phyloP scores from a whole-genome alignment of 2,888 invertebrate species.

The Drosophila quinaria region DNA sequence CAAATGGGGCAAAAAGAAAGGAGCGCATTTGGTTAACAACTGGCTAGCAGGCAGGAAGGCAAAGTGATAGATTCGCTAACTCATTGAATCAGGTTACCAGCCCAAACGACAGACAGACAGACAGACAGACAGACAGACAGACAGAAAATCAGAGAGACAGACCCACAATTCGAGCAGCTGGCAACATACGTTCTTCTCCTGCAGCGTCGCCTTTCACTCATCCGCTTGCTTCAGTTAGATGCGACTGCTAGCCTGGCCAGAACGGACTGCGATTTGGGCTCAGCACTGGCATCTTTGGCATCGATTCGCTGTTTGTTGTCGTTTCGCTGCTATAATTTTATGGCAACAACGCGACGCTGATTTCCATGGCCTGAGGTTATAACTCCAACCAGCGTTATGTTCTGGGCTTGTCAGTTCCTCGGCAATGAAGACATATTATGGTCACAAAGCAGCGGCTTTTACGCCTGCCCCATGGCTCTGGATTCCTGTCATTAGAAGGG shows the following conservation, averaged over 20 bases:
- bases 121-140: conserved; percentile 19
- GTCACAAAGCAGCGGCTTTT: conserved; percentile 13
- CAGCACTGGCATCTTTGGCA: conserved; percentile 34
- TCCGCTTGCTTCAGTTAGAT: conserved; percentile 46
- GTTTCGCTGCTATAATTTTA: conserved; percentile 54
- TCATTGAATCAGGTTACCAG: conserved; percentile 74
- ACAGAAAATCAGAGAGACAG: conserved; percentile 9
- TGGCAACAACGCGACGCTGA: conserved; percentile 54
- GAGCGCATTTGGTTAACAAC: conserved; percentile 39
- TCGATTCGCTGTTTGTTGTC: conserved; percentile 54
- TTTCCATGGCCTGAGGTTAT: conserved; percentile 58
- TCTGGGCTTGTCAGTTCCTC: conserved; percentile 44
- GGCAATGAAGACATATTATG: conserved; percentile 58
- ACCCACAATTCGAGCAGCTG: conserved; percentile 53
- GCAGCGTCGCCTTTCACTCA: conserved; percentile 57
- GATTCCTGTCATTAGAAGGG: conserved; percentile 22
- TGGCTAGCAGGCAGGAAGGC: conserved; percentile 19
- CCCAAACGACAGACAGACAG: conserved; percentile 36
- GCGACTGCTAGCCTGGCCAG: background rate
- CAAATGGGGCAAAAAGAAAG: conserved; percentile 58
- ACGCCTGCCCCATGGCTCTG: conserved; percentile 29
- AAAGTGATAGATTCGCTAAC: conserved; percentile 69
- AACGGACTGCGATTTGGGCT: conserved; percentile 8
- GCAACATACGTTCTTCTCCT: conserved; percentile 36
- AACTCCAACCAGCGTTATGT: conserved; percentile 43